A percentile compares a stretch with the other conserved stretches of the same genome.
phyloP scores from a whole-genome alignment of 2,113 vertebrate genomes.

The Leiothrix lutea region DNA sequence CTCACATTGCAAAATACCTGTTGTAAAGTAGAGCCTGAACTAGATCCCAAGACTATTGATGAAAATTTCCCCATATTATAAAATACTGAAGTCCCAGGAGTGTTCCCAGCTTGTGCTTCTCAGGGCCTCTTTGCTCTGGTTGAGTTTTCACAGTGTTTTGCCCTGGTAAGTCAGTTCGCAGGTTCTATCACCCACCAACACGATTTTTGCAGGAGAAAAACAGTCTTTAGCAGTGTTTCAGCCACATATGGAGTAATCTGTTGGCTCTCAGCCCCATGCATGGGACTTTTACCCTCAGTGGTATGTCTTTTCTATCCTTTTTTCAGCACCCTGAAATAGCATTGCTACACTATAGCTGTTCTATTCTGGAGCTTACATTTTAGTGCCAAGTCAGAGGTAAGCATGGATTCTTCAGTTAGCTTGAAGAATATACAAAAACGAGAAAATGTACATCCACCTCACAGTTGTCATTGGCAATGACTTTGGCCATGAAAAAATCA shows the following conservation, averaged over 20 bases:
- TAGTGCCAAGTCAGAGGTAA: not conserved
- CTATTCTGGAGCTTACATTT: not conserved
- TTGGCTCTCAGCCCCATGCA: not conserved
- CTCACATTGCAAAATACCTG: not conserved
- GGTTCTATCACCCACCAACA: not conserved
- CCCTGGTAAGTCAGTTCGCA: not conserved
- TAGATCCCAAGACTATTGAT: not conserved
- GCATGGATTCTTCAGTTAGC: not conserved
- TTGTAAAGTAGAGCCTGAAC: not conserved
- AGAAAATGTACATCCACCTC: accelerated
- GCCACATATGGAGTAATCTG: not conserved
- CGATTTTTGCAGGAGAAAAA: not conserved
- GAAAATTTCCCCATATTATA: not conserved
- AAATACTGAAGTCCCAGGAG: not conserved
- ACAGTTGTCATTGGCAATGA: not conserved
- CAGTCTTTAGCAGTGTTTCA: not conserved
- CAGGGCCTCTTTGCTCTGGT: not conserved
- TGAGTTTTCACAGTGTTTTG: not conserved
- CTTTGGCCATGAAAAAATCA: not conserved
- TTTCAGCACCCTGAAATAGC: not conserved
- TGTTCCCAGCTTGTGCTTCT: not conserved
- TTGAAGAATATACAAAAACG: not conserved
- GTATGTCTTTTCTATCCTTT: not conserved
- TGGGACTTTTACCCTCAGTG: not conserved
- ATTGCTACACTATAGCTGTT: not conserved